A percentile compares a stretch with the other conserved stretches of the same genome.
Evolutionary conservation across 2,888 invertebrate species (phyloP).

Genomic region (Scotopteryx bipunctaria): DNA sequence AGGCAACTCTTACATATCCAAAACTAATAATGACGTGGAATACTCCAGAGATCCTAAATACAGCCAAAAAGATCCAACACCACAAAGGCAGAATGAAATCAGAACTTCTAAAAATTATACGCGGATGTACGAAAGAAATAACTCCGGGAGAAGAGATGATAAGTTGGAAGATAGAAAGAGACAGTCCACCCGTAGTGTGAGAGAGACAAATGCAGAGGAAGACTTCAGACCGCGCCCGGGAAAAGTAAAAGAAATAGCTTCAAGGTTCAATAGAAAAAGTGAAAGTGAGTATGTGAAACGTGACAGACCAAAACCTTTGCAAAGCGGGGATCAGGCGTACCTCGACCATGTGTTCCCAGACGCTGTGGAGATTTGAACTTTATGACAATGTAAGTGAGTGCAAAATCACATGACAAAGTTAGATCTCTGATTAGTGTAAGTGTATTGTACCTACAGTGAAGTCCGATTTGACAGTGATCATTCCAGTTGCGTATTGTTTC

Average conservation of each 20-base stretch:
- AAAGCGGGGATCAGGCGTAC: slow-evolving; percentile 84
- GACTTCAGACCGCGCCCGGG: slow-evolving; percentile 67
- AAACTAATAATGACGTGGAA: slow-evolving; percentile 71
- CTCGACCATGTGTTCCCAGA: slow-evolving; percentile 85
- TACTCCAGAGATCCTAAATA: slow-evolving; percentile 72
- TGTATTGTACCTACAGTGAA: slow-evolving; percentile 17
- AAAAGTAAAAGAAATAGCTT: slow-evolving; percentile 76
- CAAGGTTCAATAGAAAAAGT: slow-evolving; percentile 68
- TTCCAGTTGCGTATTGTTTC: not conserved
- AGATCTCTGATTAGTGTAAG: slow-evolving; percentile 44
- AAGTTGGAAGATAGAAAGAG: slow-evolving; percentile 39
- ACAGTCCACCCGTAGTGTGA: slow-evolving; percentile 54
- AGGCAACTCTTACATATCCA: slow-evolving; percentile 54
- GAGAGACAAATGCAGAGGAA: slow-evolving; percentile 30
- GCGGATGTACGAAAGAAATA: slow-evolving; percentile 65
- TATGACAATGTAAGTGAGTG: slow-evolving; percentile 22
- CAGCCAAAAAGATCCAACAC: slow-evolving; percentile 50
- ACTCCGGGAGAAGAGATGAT: slow-evolving; percentile 52
- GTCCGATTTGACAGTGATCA: slow-evolving; percentile 13
- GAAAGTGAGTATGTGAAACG: slow-evolving; percentile 57
- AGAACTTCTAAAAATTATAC: slow-evolving; percentile 54
- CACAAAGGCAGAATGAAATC: slow-evolving; percentile 53
- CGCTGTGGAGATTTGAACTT: slow-evolving; percentile 70
- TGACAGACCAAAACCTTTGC: slow-evolving; percentile 83
- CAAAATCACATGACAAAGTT: slow-evolving; percentile 36